Evolutionary conservation across 2,888 invertebrate genomes (phyloP).

Genomic region (Silvanus unidentatus): DNA sequence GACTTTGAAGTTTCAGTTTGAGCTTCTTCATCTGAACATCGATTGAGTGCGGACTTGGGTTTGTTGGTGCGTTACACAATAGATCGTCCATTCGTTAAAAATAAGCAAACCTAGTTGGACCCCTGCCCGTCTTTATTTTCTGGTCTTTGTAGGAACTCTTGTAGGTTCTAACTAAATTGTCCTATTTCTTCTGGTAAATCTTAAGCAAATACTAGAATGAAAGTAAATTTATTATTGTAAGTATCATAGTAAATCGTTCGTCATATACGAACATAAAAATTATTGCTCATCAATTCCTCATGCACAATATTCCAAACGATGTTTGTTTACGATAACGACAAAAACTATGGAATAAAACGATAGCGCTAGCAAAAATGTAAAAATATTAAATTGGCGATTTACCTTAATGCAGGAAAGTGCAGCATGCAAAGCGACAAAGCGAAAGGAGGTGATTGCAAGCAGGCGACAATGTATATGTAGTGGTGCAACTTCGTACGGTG

Average conservation of each 20-base stretch:
- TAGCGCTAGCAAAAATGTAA: too few species aligned
- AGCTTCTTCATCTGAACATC: slow-evolving; percentile 3
- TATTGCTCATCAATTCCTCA: background rate
- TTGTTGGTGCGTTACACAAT: slow-evolving; percentile 10
- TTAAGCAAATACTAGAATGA: background rate
- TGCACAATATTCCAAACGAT: background rate
- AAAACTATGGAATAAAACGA: too few species aligned
- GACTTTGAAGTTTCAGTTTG: background rate
- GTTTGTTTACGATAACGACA: too few species aligned
- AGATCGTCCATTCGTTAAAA: slow-evolving; percentile 10
- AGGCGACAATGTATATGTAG: too few species aligned
- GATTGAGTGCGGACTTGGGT: slow-evolving; percentile 14
- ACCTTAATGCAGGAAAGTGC: too few species aligned
- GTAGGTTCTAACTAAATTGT: slow-evolving; percentile 5
- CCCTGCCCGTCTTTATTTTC: slow-evolving; percentile 12
- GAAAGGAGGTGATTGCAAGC: too few species aligned
- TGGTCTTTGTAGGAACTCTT: slow-evolving; percentile 10
- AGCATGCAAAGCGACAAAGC: too few species aligned
- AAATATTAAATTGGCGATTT: too few species aligned
- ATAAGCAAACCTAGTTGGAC: slow-evolving; percentile 10
- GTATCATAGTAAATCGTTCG: background rate
- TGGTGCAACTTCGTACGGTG: too few species aligned
- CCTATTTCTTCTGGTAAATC: slow-evolving; percentile 5
- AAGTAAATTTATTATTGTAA: background rate
- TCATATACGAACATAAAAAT: background rate